Base-by-base conservation (phyloP, 2,113 vertebrate genomes). In the Plestiodon gilberti region DNA sequence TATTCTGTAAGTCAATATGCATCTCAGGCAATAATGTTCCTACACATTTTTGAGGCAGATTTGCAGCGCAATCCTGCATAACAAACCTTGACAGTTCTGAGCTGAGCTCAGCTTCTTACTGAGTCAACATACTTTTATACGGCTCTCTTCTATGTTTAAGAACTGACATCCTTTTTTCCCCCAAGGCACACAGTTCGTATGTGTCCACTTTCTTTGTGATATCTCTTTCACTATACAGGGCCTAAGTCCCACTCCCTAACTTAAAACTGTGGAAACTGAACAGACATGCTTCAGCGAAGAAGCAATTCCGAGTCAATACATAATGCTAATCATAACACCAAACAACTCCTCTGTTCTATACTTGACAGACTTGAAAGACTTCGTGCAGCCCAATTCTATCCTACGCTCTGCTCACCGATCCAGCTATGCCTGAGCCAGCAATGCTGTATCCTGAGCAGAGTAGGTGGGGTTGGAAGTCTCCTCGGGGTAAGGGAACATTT, bases 11-110 rank as follows among this genome's bases (percentile, higher is more conserved):
- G 18, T 93, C 89, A 83, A 30, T 74, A 83, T 91, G 91, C 80
- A 90, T 91, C 74, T 91, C 43, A 79, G 81, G 61, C 25, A 92
- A 84, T 86, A 85, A 61, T 84, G 35, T 93, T 89, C 90, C 86
- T 88, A 59, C 74, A 59, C 8, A n/a, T 69, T 91, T 91, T 83
- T 82, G 83, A 87, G 93, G 74, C 15, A 70, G 73, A 59, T 83
- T 93, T 89, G 70, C 71, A 89, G n/a, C n/a, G n/a, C n/a, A 93
- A 86, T 87, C 33, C 48, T 91, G 93, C 64, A n/a, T n/a, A n/a
- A n/a, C n/a, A n/a, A n/a, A n/a, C 4, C 62, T 73, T 18, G 1
- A 1, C 22, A 84, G 2, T 79, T 90, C 73, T 82, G 33, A 75
- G 81, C 40, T 80, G 89, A 91, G 55, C n/a, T 59, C 69, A 77